Base-by-base conservation (phyloP, 1,140 invertebrate genomes). In the Manduca sexta region DNA sequence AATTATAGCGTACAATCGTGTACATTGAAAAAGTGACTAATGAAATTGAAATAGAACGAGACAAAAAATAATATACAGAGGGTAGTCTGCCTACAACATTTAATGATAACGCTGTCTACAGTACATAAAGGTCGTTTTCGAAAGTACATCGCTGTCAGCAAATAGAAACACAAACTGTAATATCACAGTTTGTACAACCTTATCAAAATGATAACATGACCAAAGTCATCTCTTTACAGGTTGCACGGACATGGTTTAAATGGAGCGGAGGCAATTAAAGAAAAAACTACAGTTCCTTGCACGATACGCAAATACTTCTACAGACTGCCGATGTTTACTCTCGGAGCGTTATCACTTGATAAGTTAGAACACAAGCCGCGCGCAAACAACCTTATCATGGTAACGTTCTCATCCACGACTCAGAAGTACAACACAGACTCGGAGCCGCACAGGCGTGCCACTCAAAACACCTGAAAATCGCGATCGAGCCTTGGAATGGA, bases 371-470 rank as follows among this genome's bases (percentile, higher is more conserved):
- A 82, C 77, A 84, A 84, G 78, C 78, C 77, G 44, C 53, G 64
- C 34, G 61, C 64, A 82, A 84, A 84, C 77, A 84, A 63, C 59
- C 65, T 81, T 84, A 84, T 84, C 81, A 84, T 83, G 81, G 61
- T 74, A 76, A 69, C 71, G 66, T 71, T 81, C 73, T 78, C 55
- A 64, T 61, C 60, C 73, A 52, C 64, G 70, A 74, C 74, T 61
- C 60, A 46, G 59, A 69, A 54, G 55, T 69, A 43, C 65, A 61
- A 50, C 57, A 53, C 75, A 76, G 75, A 76, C 69, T 79, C 73
- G 65, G 61, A 47, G 62, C 49, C 60, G 62, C 29, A 56, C 45
- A 55, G 52, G 45, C 67, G 69, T 51, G 60, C 54, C 56, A 48
- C 54, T 55, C 60, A 60, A 49, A 56, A 66, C 54, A 74, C 72